Conservation (phyloP, 2,888 invertebrate species). For the Ectropis crepuscularia region DNA sequence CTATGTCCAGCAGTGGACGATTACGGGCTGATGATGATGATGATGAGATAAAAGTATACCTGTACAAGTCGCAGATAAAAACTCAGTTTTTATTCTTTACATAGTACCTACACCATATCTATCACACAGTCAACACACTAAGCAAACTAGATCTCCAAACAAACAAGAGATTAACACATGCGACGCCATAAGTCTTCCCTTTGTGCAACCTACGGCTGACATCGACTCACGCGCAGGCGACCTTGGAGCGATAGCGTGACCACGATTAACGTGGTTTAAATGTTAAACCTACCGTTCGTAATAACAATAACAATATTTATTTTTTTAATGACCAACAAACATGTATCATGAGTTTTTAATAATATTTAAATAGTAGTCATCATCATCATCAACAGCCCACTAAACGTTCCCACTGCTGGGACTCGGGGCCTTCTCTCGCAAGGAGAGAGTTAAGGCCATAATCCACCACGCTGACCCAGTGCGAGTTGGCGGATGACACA, state of each 20-base stretch:
- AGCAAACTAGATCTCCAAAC: slow-evolving; percentile 13
- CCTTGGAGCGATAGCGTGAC: slow-evolving; percentile 25
- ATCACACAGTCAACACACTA: slow-evolving; percentile 4
- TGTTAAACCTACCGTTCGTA: neutral
- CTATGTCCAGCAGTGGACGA: no score
- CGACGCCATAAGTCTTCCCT: slow-evolving; percentile 20
- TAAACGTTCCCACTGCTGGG: no score
- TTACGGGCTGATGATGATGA: no score
- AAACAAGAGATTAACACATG: slow-evolving; percentile 22
- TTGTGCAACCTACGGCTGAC: slow-evolving; percentile 13
- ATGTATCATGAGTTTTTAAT: neutral
- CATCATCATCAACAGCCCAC: no score
- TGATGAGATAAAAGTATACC: no score
- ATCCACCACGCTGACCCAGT: no score
- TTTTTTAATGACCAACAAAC: no score
- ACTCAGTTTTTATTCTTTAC: neutral
- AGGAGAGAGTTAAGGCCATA: no score
- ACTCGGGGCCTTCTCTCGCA: no score
- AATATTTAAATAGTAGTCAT: neutral
- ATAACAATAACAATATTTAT: neutral
- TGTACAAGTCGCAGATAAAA: neutral
- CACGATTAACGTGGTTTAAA: slow-evolving; percentile 4
- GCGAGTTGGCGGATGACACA: no score
- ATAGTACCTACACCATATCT: neutral
- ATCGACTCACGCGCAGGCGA: slow-evolving; percentile 16